A percentile compares a stretch with the other conserved stretches of the same genome.
These are phyloP conservation scores for Lacerta agilis DNA, from an alignment of 2,797 vertebrate species.

Conservation along the genomic window DNA sequence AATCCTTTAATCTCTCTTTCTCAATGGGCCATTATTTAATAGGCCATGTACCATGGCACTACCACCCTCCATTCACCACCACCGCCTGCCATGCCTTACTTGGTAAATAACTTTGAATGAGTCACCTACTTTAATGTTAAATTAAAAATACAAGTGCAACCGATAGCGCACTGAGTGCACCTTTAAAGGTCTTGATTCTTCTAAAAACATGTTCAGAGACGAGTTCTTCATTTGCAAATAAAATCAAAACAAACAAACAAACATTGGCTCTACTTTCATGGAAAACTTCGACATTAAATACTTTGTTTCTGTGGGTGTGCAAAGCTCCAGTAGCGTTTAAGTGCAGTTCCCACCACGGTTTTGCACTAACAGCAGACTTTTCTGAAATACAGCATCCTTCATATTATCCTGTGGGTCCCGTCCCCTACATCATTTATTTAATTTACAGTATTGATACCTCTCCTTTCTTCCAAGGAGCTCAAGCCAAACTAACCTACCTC, in stretches of 20 bases:
- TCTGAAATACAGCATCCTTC: too few species aligned
- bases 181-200: not conserved
- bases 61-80: constrained; percentile 11
- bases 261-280: not conserved
- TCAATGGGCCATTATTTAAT: constrained; percentile 34
- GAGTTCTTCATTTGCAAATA: not conserved
- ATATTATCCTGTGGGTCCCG: too few species aligned
- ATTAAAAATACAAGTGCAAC: constrained; percentile 31
- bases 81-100: not conserved
- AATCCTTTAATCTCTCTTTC: constrained; percentile 20
- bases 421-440: too few species aligned
- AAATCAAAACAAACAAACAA: not conserved
- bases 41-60: constrained; percentile 28
- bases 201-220: not conserved
- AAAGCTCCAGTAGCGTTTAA: not conserved
- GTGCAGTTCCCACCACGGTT: not conserved
- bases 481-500: too few species aligned
- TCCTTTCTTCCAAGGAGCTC: too few species aligned
- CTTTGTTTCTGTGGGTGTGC: not conserved
- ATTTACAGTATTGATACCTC: too few species aligned
- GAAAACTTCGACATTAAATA: not conserved
- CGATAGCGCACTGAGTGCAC: constrained; percentile 17
- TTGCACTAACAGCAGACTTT: not conserved
- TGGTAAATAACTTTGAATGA: constrained; percentile 28
- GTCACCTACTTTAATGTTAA: constrained; percentile 44